Percentiles rank a stretch among this genome's conserved stretches.
Evolutionary conservation across 2,797 vertebrate genomes (phyloP).

Genomic region (Molossus molossus): DNA sequence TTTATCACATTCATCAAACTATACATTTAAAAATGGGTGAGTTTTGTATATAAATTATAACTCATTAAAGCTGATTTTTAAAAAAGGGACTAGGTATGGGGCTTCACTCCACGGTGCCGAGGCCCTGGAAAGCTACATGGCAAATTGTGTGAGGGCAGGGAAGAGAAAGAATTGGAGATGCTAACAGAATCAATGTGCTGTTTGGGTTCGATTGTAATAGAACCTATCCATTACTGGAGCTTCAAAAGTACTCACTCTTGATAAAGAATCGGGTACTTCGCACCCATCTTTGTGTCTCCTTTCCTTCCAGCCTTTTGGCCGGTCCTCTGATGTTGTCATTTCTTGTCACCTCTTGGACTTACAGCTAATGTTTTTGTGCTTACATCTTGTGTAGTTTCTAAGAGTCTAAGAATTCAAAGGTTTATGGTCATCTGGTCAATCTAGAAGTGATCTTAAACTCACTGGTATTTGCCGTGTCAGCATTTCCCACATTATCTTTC

Average conservation of each 20-base stretch:
- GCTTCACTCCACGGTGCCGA: not conserved
- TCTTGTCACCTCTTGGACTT: slow-evolving; percentile 52
- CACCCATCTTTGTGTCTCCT: not conserved
- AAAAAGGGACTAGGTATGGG: not conserved
- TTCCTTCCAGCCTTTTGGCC: slow-evolving; percentile 15
- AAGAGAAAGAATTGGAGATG: not conserved
- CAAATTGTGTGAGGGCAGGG: not conserved
- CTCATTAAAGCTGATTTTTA: slow-evolving; percentile 29
- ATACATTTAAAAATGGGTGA: slow-evolving; percentile 14
- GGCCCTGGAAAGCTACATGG: not conserved
- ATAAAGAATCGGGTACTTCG: slow-evolving; percentile 31
- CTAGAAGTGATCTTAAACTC: slow-evolving; percentile 55
- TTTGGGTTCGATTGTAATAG: not conserved
- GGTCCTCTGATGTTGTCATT: slow-evolving; percentile 53
- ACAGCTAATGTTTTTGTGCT: slow-evolving; percentile 28
- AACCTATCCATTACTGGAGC: not conserved
- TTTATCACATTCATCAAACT: not conserved
- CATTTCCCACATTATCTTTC: slow-evolving; percentile 51
- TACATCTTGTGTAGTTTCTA: slow-evolving; percentile 2
- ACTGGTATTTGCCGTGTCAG: slow-evolving; percentile 65
- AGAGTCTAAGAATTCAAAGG: slow-evolving; percentile 58
- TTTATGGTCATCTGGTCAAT: slow-evolving; percentile 60
- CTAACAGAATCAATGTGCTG: not conserved
- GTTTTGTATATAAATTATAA: slow-evolving; percentile 25
- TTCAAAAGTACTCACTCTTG: not conserved